Conservation (phyloP, 2,888 invertebrate genomes). For the Leucania comma region DNA sequence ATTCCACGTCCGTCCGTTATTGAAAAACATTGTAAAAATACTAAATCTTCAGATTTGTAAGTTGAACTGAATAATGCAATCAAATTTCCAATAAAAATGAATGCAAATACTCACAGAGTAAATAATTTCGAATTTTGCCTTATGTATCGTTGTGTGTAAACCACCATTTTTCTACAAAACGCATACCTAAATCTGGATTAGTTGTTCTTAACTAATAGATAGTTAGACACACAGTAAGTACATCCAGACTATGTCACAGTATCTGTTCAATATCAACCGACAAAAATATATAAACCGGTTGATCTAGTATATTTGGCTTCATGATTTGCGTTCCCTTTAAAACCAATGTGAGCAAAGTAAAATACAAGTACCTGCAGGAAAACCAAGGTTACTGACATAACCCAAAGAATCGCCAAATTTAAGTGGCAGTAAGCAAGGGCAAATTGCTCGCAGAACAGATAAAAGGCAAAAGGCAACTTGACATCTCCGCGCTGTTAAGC, state of each 20-base stretch:
- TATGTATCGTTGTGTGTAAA: constrained; percentile 31
- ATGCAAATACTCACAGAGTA: constrained; percentile 21
- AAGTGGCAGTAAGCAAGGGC: no score
- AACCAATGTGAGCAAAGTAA: no score
- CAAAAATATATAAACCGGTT: neutral
- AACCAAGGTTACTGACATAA: no score
- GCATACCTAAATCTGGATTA: constrained; percentile 36
- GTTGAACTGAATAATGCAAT: neutral
- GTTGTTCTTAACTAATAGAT: neutral
- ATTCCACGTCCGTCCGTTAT: neutral
- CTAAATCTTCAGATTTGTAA: neutral
- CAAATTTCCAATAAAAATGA: neutral
- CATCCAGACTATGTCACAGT: constrained; percentile 8
- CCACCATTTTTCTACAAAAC: constrained; percentile 58
- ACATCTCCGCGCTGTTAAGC: no score
- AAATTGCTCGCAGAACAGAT: no score
- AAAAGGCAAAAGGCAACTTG: no score
- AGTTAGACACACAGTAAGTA: neutral
- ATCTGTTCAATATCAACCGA: neutral
- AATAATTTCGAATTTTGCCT: constrained; percentile 33
- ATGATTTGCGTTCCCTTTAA: no score
- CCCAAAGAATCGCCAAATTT: no score
- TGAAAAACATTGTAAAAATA: neutral
- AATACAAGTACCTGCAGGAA: no score
- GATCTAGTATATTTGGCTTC: neutral